These are phyloP conservation scores for Spea bombifrons DNA, from an alignment of 2,113 vertebrate genomes.

Conservation along the genomic window DNA sequence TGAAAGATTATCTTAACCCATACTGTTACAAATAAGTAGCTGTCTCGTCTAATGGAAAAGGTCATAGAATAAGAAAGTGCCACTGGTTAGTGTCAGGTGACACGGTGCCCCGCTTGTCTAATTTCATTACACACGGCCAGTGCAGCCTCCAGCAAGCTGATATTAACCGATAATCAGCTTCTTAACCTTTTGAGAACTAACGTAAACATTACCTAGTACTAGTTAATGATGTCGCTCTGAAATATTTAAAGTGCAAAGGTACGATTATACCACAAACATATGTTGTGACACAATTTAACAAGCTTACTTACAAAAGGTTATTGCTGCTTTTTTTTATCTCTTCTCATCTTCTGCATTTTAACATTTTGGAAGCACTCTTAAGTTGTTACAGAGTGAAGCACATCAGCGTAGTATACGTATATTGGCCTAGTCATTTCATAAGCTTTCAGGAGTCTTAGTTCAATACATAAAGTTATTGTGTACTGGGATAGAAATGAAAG, in stretches of 20 bases:
- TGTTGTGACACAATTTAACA: constrained; percentile 63
- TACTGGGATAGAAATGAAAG: neutral
- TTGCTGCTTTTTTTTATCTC: constrained; percentile 39
- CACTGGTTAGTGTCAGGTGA: constrained; percentile 74
- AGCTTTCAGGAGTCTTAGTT: neutral
- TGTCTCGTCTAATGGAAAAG: constrained; percentile 60
- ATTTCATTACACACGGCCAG: constrained; percentile 75
- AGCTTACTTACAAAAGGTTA: constrained; percentile 58
- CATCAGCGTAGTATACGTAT: neutral
- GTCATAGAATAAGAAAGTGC: constrained; percentile 66
- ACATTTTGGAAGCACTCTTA: neutral
- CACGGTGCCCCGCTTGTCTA: constrained; percentile 75
- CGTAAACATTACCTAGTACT: constrained; percentile 71
- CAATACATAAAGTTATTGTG: neutral
- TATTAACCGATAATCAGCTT: constrained; percentile 79
- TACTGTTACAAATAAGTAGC: constrained; percentile 59
- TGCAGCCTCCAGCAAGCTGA: constrained; percentile 73
- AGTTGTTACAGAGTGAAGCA: neutral
- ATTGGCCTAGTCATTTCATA: neutral
- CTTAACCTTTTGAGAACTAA: constrained; percentile 80
- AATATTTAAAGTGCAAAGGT: constrained; percentile 66
- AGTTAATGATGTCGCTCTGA: constrained; percentile 67
- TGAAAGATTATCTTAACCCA: constrained; percentile 57
- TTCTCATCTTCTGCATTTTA: constrained; percentile 26
- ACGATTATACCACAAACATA: constrained; percentile 59